Evolutionary conservation across 2,113 vertebrate genomes (phyloP).

Genomic region (Carassius gibelio): DNA sequence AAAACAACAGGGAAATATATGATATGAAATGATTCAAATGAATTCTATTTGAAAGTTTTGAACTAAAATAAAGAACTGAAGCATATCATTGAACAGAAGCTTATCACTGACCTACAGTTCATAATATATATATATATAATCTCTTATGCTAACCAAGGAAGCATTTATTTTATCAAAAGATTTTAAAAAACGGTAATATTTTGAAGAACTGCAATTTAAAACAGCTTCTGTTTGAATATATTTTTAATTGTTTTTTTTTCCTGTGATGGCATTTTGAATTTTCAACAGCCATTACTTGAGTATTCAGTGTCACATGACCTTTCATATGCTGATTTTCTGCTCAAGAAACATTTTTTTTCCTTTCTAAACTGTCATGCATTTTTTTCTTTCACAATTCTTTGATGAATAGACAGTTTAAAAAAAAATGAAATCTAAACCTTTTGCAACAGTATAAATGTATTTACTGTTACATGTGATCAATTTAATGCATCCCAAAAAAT

Average conservation of each 20-base stretch:
- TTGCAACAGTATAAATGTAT: neutral
- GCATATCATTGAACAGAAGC: too few relatives aligned
- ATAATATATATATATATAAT: too few relatives aligned
- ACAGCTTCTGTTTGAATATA: too few relatives aligned
- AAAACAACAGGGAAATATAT: too few relatives aligned
- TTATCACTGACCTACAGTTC: too few relatives aligned
- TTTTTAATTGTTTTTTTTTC: neutral
- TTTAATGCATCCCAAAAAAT: neutral
- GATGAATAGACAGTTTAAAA: neutral
- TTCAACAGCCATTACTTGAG: too few relatives aligned
- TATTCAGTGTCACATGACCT: neutral
- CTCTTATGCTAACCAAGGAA: too few relatives aligned
- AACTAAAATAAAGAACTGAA: too few relatives aligned
- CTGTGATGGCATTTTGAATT: neutral
- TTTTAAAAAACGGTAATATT: neutral
- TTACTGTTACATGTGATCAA: neutral
- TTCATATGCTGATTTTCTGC: neutral
- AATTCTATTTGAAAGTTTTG: too few relatives aligned
- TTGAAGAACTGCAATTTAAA: neutral
- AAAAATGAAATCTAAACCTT: neutral
- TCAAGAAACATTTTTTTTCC: neutral
- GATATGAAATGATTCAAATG: too few relatives aligned
- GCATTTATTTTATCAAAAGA: neutral
- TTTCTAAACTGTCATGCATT: neutral
- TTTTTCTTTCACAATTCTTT: neutral